Base-by-base conservation (phyloP, 2,113 vertebrate species). In the Heptranchias perlo region DNA sequence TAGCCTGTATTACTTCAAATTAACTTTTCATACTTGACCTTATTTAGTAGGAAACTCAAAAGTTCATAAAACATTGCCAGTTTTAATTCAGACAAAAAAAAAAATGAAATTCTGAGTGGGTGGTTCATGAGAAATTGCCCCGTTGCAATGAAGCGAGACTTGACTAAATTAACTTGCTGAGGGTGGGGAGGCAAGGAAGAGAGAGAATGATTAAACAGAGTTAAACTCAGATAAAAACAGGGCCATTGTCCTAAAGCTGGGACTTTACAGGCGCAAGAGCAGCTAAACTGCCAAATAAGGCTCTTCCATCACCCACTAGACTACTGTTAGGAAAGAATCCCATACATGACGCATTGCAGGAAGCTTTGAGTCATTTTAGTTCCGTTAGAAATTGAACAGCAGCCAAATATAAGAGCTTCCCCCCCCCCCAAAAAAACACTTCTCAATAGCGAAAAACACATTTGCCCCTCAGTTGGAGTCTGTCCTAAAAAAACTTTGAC, bases 291-390 rank as follows among this genome's bases (percentile, higher is more conserved):
- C 94, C 94, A 95, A 95, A 95, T 95, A 95, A 95, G 94, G 94
- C 44, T 64, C 94, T 95, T 52, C 94, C 64, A 73, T 95, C 14
- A 67, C 39, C 65, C 64, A 52, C 94, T 35, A 52, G 64, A 95
- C 64, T 95, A 95, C 94, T 95, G 65, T 95, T 69, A 73, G 94
- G 94, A 95, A 95, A 95, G 94, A 93, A 93, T 93, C 58, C 58
- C 89, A 39, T 93, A 93, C 35, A 95, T 95, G 94, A 95, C 94
- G 94, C 94, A 95, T 35, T 49, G 64, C 94, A 95, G 94, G 94
- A 95, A 95, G 94, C 65, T 69, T 95, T 95, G 94, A 73, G 64
- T 95, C 94, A 95, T 52, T 95, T 69, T 47, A 67, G 94, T 95
- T 95, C 94, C 94, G 47, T 69, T 52, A 95, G 13, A 69, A 95